Evolutionary conservation across 2,888 invertebrate genomes (phyloP), one percentile per base, ranked within the genome.

Genomic region (Perithous albicinctus): DNA sequence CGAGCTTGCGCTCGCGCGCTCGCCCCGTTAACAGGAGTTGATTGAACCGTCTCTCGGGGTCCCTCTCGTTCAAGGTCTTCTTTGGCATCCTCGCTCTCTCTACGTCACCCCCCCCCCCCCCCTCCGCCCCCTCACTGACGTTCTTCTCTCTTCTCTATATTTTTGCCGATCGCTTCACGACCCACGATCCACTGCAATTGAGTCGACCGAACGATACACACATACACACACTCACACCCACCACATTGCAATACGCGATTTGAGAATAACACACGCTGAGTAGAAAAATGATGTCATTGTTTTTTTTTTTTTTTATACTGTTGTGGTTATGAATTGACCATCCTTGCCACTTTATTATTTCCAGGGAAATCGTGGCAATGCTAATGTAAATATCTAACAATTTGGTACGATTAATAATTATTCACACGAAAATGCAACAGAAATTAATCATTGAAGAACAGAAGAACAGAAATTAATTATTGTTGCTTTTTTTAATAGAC

Each of bases 21-120:
- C 59, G 76, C 59, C 56, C 76, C 82, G 85, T 87, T 87, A 88
- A 87, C 86, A 89, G 87, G 85, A 88, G 89, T 89, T 89, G 88
- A 89, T 88, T 89, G 88, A 89, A 89, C 89, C 88, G 87, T 85
- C 87, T 85, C 85, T 84, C 86, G 86, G 77, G 84, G 78, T 85
- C 82, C 83, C 86, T 86, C 86, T 83, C 86, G 86, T 87, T 87
- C 87, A 88, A 88, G 87, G 87, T 86, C 87, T 87, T 26, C 18
- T 73, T 41, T 26, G 35, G 72, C 54, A 66, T 81, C 77, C 72
- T 74, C 56, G 41, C 61, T 15, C 51, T 61, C 73, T 32, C 23
- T 15, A 5, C 43, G 8, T 8, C 26, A n/a, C 26, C 64, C 43
- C 1, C 26, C 26, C 64, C 26, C 1, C 29, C 51, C n/a, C n/a